Evolutionary conservation across 2,888 invertebrate genomes (phyloP).

Genomic region (Parascotia fuliginaria): DNA sequence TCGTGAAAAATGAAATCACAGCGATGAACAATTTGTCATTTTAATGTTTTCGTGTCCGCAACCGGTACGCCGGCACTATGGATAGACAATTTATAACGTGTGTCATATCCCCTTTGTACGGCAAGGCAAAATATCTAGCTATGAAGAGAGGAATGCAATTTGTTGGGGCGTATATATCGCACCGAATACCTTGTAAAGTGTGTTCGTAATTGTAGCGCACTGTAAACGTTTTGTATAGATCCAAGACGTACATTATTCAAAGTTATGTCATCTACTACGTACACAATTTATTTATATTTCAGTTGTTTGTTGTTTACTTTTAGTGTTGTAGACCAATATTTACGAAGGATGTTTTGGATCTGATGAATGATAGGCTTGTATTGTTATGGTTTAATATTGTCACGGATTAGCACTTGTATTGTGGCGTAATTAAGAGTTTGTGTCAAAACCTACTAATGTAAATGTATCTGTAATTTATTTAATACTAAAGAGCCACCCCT

Average conservation of each 20-base stretch:
- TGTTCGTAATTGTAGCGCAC: slow-evolving; percentile 40
- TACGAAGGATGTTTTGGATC: too few species aligned
- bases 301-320: neutral
- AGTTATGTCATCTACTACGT: neutral
- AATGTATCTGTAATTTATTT: too few species aligned
- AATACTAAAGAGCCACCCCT: too few species aligned
- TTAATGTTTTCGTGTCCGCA: slow-evolving; percentile 73
- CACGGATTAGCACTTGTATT: too few species aligned
- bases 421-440: too few species aligned
- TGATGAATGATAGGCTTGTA: too few species aligned
- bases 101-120: slow-evolving; percentile 64
- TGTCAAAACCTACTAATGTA: too few species aligned
- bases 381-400: too few species aligned
- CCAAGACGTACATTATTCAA: slow-evolving; percentile 4
- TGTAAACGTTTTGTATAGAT: slow-evolving; percentile 16
- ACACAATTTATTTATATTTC: neutral
- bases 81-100: slow-evolving; percentile 68
- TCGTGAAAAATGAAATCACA: slow-evolving; percentile 74
- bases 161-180: slow-evolving; percentile 51
- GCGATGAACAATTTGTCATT: slow-evolving; percentile 77
- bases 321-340: too few species aligned
- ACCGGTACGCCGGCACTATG: slow-evolving; percentile 57
- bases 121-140: slow-evolving; percentile 55
- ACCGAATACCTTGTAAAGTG: slow-evolving; percentile 48
- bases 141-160: slow-evolving; percentile 62